Conservation (phyloP, 2,888 invertebrate genomes). For the Pammene fasciana region DNA sequence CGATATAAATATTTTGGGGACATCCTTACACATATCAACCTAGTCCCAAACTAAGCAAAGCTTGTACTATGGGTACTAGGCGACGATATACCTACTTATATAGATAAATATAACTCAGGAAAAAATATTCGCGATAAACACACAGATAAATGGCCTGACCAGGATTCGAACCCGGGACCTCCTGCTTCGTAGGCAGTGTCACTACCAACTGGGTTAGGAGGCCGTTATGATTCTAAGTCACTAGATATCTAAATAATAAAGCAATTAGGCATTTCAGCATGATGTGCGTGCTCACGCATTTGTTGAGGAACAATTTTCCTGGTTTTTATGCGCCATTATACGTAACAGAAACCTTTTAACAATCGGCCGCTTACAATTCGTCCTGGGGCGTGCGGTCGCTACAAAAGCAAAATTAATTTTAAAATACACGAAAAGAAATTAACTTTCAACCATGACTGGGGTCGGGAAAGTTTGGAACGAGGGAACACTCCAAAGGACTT, state of each 20-base stretch:
- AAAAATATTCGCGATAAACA: no score
- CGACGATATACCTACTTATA: no score
- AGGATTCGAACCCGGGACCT: no score
- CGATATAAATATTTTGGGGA: no score
- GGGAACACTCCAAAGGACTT: conserved; percentile 72
- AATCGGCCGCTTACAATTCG: conserved; percentile 71
- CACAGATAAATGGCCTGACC: no score
- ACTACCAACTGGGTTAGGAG: no score
- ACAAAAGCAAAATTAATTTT: conserved; percentile 82
- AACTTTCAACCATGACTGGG: conserved; percentile 71
- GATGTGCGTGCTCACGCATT: conserved; percentile 46
- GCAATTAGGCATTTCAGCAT: conserved; percentile 12
- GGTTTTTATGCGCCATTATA: conserved; percentile 66
- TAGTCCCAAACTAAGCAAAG: no score
- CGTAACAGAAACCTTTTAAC: conserved; percentile 70
- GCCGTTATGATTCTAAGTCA: background rate
- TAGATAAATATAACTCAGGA: no score
- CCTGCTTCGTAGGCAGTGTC: no score
- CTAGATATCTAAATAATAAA: background rate
- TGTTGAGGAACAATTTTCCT: conserved; percentile 59
- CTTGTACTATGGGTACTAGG: no score
- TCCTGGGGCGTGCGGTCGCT: conserved; percentile 73
- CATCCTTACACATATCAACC: no score
- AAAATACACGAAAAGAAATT: conserved; percentile 83
- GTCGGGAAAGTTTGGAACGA: conserved; percentile 74